phyloP scores from a whole-genome alignment of 2,888 invertebrate species.

The Azorinus chamasolen region DNA sequence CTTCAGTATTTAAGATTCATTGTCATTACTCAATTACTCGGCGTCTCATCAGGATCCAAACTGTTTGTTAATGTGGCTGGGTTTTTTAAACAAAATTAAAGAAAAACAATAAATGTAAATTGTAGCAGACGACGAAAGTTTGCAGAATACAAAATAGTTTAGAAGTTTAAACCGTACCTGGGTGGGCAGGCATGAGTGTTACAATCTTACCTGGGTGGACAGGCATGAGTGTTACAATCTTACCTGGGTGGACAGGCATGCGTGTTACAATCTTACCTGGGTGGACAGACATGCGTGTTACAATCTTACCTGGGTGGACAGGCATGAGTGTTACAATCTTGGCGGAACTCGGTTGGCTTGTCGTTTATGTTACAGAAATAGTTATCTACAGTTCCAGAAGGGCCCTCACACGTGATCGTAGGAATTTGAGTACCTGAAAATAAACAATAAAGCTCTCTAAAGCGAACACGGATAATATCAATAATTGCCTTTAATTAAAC shows the following conservation, averaged over 20 bases:
- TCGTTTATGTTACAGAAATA: slow-evolving; percentile 69
- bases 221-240: slow-evolving; percentile 54
- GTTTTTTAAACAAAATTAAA: no score
- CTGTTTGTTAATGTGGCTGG: no score
- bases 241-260: slow-evolving; percentile 75
- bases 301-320: slow-evolving; percentile 72
- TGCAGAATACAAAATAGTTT: no score
- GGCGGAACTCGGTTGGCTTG: slow-evolving; percentile 63
- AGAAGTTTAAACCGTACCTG: slow-evolving; percentile 53
- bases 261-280: slow-evolving; percentile 65
- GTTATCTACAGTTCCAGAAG: slow-evolving; percentile 65
- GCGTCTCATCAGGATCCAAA: no score
- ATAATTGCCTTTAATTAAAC: no score
- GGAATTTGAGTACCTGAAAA: slow-evolving; percentile 48
- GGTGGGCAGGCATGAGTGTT: slow-evolving; percentile 71
- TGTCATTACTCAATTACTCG: no score
- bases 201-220: slow-evolving; percentile 69
- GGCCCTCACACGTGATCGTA: slow-evolving; percentile 48
- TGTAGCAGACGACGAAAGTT: no score
- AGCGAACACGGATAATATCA: no score
- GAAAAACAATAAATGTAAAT: no score
- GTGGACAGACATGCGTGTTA: not conserved
- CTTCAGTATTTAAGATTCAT: no score
- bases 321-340: slow-evolving; percentile 70
- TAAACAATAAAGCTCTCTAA: no score